A percentile compares a stretch with the other conserved stretches of the same genome.
Conservation (phyloP, 2,888 invertebrate species). For the Drosophila picticornis region DNA sequence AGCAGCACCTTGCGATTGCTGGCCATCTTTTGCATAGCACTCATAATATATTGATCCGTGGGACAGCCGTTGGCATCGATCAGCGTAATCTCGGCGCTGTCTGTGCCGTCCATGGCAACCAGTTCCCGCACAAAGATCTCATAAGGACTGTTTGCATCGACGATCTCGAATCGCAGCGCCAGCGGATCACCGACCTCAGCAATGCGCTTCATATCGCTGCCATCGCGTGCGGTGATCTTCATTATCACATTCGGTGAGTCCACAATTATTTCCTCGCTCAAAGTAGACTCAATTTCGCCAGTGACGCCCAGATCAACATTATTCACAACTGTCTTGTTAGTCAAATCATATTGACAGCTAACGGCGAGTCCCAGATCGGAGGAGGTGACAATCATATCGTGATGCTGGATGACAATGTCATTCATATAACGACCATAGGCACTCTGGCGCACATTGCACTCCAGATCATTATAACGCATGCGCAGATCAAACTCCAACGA, state of each 20-base stretch:
- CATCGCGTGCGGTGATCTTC: slow-evolving; percentile 94
- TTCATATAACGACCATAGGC: slow-evolving; percentile 92
- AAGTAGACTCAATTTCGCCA: slow-evolving; percentile 93
- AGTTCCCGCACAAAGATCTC: slow-evolving; percentile 97
- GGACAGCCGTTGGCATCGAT: slow-evolving; percentile 97
- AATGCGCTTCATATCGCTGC: slow-evolving; percentile 92
- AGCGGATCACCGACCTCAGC: slow-evolving; percentile 97
- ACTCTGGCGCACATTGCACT: slow-evolving; percentile 95
- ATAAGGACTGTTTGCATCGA: slow-evolving; percentile 96
- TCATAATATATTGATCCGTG: slow-evolving; percentile 97
- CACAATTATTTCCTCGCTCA: slow-evolving; percentile 95
- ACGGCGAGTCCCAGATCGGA: slow-evolving; percentile 96
- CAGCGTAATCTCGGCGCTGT: slow-evolving; percentile 95
- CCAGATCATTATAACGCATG: slow-evolving; percentile 96
- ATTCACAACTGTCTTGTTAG: slow-evolving; percentile 96
- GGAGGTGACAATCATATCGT: slow-evolving; percentile 96
- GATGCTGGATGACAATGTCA: slow-evolving; percentile 97
- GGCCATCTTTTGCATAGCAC: slow-evolving; percentile 94
- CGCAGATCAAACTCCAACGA: slow-evolving; percentile 95
- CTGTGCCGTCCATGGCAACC: slow-evolving; percentile 97
- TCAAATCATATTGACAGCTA: slow-evolving; percentile 96
- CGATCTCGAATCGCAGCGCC: slow-evolving; percentile 95
- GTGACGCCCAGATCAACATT: slow-evolving; percentile 95
- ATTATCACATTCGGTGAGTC: slow-evolving; percentile 97
- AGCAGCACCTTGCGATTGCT: slow-evolving; percentile 93